Conservation (phyloP, 1,140 invertebrate genomes). For the Stegodyphus mimosarum region DNA sequence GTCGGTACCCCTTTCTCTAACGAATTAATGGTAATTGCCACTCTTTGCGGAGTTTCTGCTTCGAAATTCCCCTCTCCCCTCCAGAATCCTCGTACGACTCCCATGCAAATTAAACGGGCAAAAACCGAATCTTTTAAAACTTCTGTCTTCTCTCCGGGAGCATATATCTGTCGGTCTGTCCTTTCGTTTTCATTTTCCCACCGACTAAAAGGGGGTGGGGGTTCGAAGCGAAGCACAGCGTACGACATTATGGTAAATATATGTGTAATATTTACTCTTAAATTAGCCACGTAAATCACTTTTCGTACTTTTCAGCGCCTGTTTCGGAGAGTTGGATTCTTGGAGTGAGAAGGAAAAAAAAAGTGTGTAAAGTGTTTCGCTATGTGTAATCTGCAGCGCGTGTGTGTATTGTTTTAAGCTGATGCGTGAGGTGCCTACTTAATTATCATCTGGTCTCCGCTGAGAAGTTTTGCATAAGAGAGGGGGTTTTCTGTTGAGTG, state of each 20-base stretch:
- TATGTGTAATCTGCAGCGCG: background rate
- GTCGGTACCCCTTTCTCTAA: too few relatives aligned
- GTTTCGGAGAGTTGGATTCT: background rate
- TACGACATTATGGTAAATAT: constrained; percentile 16
- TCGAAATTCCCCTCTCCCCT: background rate
- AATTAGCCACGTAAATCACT: constrained; percentile 16
- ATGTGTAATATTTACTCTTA: constrained; percentile 7
- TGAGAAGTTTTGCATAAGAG: background rate
- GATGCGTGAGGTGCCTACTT: background rate
- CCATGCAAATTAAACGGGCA: constrained; percentile 10
- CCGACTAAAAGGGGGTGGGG: background rate
- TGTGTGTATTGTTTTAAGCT: background rate
- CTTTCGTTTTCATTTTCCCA: background rate
- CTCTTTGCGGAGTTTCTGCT: background rate
- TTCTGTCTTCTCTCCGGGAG: background rate
- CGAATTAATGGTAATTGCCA: constrained; percentile 1
- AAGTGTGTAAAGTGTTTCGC: background rate
- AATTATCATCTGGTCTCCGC: background rate
- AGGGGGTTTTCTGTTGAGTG: background rate
- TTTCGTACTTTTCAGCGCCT: constrained; percentile 7
- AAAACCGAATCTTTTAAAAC: constrained; percentile 17
- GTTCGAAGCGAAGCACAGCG: background rate
- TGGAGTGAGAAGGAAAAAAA: background rate
- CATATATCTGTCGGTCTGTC: background rate
- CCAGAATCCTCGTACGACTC: background rate